A percentile compares a stretch with the other conserved stretches of the same genome.
Conservation (phyloP, 2,888 invertebrate genomes). For the Griposia aprilina region DNA sequence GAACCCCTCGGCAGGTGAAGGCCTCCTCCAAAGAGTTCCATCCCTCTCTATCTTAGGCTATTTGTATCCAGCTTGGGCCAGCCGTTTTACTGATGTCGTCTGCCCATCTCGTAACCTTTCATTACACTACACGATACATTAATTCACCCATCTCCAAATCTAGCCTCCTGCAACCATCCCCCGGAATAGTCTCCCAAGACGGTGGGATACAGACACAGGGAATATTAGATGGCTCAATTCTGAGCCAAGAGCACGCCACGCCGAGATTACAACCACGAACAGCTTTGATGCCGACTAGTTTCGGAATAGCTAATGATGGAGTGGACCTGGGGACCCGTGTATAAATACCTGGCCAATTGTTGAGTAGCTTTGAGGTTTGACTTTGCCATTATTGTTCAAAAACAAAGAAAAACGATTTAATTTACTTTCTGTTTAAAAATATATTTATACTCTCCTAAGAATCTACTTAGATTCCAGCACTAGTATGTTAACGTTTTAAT, state of each 20-base stretch:
- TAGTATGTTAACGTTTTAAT: no score
- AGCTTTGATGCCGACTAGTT: slow-evolving; percentile 67
- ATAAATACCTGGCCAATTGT: slow-evolving; percentile 32
- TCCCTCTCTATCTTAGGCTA: no score
- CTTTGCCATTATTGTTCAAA: neutral
- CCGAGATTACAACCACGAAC: slow-evolving; percentile 55
- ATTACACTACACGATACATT: neutral
- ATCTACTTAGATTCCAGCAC: neutral
- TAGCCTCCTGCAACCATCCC: neutral
- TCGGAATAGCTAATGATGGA: slow-evolving; percentile 63
- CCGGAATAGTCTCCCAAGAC: slow-evolving; percentile 65
- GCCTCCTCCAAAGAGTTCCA: no score
- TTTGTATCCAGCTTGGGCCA: no score
- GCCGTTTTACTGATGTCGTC: no score
- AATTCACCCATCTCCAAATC: neutral
- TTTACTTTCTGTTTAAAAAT: no score
- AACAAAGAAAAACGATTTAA: neutral
- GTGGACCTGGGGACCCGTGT: slow-evolving; percentile 48
- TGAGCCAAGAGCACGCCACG: slow-evolving; percentile 72
- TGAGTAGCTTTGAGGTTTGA: slow-evolving; percentile 14
- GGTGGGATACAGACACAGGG: slow-evolving; percentile 78
- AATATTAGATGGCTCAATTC: slow-evolving; percentile 88
- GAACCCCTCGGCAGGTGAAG: no score
- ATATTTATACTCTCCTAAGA: neutral
- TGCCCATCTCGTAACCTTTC: neutral